A percentile compares a stretch with the other conserved stretches of the same genome.
phyloP scores from a whole-genome alignment of 2,113 vertebrate species.

The Centropristis striata region DNA sequence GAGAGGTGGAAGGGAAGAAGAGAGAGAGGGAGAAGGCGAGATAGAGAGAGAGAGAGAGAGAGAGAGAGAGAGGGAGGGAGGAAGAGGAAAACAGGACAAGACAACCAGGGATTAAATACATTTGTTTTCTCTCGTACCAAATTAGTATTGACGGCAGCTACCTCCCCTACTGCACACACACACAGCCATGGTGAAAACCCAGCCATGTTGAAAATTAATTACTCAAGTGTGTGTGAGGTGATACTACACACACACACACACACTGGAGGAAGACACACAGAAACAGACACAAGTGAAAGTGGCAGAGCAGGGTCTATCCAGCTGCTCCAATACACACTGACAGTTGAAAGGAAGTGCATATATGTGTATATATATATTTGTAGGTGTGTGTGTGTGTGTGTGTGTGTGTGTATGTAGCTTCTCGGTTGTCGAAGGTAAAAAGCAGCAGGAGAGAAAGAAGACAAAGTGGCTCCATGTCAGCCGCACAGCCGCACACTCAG shows the following conservation, averaged over 20 bases:
- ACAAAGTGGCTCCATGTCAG: slow-evolving; percentile 50
- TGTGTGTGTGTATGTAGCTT: slow-evolving; percentile 9
- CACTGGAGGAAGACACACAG: not conserved
- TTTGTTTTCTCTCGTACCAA: slow-evolving; percentile 81
- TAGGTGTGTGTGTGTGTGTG: slow-evolving; percentile 10
- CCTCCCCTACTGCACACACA: slow-evolving; percentile 49
- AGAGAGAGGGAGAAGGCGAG: not conserved
- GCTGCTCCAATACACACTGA: slow-evolving; percentile 40
- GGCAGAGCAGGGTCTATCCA: slow-evolving; percentile 56
- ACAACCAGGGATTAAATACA: slow-evolving; percentile 83
- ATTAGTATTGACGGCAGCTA: slow-evolving; percentile 82
- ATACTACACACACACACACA: slow-evolving; percentile 41
- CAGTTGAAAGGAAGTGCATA: slow-evolving; percentile 37
- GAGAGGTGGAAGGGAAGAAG: not conserved
- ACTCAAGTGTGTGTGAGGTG: slow-evolving; percentile 64
- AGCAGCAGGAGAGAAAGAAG: slow-evolving; percentile 33
- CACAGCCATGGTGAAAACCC: slow-evolving; percentile 51
- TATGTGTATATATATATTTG: not conserved
- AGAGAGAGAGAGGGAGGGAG: not conserved
- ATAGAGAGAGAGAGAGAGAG: slow-evolving; percentile 2
- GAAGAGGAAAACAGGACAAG: slow-evolving; percentile 66
- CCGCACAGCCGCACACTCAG: slow-evolving; percentile 24
- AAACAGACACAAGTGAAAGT: slow-evolving; percentile 38
- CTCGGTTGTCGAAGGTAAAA: slow-evolving; percentile 23
- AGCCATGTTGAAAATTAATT: slow-evolving; percentile 84